phyloP scores from a whole-genome alignment of 2,113 vertebrate species.

The Scophthalmus maximus region DNA sequence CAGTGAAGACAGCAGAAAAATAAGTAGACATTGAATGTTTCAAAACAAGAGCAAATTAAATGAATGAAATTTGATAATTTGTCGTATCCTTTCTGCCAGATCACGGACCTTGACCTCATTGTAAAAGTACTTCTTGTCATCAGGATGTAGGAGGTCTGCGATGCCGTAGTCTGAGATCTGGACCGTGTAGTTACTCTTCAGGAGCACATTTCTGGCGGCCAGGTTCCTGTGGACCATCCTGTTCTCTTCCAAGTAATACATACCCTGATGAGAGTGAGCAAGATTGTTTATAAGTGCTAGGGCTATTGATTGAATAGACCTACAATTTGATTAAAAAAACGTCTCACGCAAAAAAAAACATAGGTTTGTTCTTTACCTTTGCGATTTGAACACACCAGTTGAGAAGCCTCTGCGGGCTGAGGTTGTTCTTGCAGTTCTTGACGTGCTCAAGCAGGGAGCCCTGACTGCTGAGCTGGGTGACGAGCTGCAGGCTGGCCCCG shows the following conservation, averaged over 20 bases:
- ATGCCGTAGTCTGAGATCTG: constrained; percentile 95
- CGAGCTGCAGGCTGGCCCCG: constrained; percentile 88
- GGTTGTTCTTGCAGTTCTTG: constrained; percentile 83
- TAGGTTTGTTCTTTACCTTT: constrained; percentile 84
- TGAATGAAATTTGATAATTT: constrained; percentile 20
- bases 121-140: constrained; percentile 92
- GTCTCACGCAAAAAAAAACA: neutral
- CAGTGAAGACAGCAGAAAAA: neutral
- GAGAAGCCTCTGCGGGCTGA: constrained; percentile 90
- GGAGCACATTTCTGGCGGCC: constrained; percentile 84
- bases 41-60: neutral
- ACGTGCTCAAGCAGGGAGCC: constrained; percentile 92
- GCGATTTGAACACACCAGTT: constrained; percentile 98
- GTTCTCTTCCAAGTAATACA: constrained; percentile 96
- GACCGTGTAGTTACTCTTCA: constrained; percentile 89
- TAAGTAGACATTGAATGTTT: neutral
- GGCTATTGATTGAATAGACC: neutral
- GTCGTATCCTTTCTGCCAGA: neutral
- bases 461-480: constrained; percentile 88
- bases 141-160: constrained; percentile 90
- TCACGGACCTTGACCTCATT: constrained; percentile 89
- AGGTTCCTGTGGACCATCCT: constrained; percentile 94
- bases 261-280: constrained; percentile 82
- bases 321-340: neutral
- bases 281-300: neutral